Evolutionary conservation across 1,140 invertebrate genomes (phyloP).

Genomic region (Cryptotermes secundus): DNA sequence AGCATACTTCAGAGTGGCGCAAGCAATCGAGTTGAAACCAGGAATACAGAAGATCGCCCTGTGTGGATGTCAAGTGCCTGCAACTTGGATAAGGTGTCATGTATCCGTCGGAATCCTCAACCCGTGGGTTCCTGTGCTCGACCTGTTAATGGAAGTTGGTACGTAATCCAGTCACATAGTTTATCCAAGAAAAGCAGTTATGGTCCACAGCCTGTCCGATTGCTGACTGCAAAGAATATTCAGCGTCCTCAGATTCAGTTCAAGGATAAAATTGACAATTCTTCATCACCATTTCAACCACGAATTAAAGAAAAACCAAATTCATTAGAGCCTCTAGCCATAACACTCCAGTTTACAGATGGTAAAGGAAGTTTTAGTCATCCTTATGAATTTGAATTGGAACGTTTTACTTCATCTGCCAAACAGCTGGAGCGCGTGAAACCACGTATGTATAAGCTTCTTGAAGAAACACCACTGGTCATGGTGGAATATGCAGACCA

Average conservation of each 20-base stretch:
- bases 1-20: no score
- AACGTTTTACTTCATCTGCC: slow-evolving; percentile 60
- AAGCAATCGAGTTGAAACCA: no score
- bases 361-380: slow-evolving; percentile 70
- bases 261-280: slow-evolving; percentile 84
- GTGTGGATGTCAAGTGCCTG: no score
- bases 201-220: slow-evolving; percentile 49
- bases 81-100: slow-evolving; percentile 69
- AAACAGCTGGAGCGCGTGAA: slow-evolving; percentile 50
- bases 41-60: no score
- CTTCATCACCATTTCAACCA: slow-evolving; percentile 74
- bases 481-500: slow-evolving; percentile 67
- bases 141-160: slow-evolving; percentile 56
- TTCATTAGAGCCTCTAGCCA: slow-evolving; percentile 75
- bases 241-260: slow-evolving; percentile 82
- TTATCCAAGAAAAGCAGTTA: slow-evolving; percentile 21
- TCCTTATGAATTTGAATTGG: slow-evolving; percentile 87
- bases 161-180: slow-evolving; percentile 45
- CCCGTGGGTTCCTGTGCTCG: slow-evolving; percentile 43
- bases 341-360: slow-evolving; percentile 64
- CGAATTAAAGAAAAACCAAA: slow-evolving; percentile 87
- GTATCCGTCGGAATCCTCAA: slow-evolving; percentile 59
- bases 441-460: slow-evolving; percentile 50
- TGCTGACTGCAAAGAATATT: slow-evolving; percentile 74
- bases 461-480: slow-evolving; percentile 66